A percentile compares a stretch with the other conserved stretches of the same genome.
These are phyloP conservation scores for Hippocampus abdominalis DNA, from an alignment of 2,113 vertebrate genomes.

Conservation along the genomic window DNA sequence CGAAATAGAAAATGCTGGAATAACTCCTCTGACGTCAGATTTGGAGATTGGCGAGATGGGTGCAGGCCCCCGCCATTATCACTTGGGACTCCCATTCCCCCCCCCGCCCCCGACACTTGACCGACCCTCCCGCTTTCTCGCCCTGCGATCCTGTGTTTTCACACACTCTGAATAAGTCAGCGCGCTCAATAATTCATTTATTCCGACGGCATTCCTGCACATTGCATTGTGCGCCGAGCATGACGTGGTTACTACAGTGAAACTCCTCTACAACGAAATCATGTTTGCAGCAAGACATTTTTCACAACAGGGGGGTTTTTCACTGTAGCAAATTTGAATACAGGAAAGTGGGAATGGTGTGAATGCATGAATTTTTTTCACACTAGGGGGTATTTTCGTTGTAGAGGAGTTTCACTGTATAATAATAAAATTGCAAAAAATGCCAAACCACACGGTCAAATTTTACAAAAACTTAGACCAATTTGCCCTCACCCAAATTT, in stretches of 20 bases:
- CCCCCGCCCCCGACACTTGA: constrained; percentile 11
- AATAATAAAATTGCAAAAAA: too few relatives aligned
- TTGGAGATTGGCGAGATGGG: constrained; percentile 30
- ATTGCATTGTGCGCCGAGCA: constrained; percentile 28
- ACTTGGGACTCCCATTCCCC: constrained; percentile 25
- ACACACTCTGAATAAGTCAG: constrained; percentile 55
- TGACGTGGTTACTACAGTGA: constrained; percentile 9
- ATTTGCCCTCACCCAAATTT: not conserved
- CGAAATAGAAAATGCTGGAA: not conserved
- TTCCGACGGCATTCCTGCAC: constrained; percentile 22
- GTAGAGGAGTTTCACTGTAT: too few relatives aligned
- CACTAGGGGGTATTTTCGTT: too few relatives aligned
- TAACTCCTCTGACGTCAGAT: not conserved
- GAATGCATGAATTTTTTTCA: too few relatives aligned
- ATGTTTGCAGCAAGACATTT: too few relatives aligned
- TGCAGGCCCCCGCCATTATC: constrained; percentile 39
- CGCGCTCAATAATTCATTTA: constrained; percentile 60
- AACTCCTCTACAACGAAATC: not conserved
- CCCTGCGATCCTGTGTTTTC: constrained; percentile 29
- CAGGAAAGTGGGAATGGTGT: too few relatives aligned
- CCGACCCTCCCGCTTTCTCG: constrained; percentile 19
- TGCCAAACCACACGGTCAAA: too few relatives aligned
- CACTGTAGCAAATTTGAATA: too few relatives aligned
- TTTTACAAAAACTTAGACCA: not conserved
- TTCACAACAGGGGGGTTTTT: too few relatives aligned